Evolutionary conservation across 2,888 invertebrate genomes (phyloP), one percentile per base, ranked within the genome.

Genomic region (Phragmatobia fuliginosa): DNA sequence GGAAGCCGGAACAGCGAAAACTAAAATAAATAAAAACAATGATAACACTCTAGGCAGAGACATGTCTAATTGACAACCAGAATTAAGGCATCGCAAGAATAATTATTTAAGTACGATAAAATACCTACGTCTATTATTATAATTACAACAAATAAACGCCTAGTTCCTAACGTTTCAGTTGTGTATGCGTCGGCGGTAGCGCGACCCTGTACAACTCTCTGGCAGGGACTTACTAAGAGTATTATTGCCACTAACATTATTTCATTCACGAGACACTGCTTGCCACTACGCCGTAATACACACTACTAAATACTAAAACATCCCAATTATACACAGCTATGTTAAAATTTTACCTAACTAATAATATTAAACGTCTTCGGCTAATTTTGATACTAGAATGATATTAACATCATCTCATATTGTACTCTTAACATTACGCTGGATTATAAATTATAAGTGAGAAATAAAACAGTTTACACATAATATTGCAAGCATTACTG

Each of bases 81-180:
- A 95, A 94, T 95, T 95, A 95, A 95, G 95, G 95, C 95, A 95
- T 95, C 94, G 94, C 94, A 95, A 95, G 94, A 95, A 95, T 93
- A 95, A 95, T 94, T 94, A 94, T 95, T 91, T 95, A 95, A 95
- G 95, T 95, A 95, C 95, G 93, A 92, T 91, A 91, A 95, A 95
- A 95, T 95, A 95, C 94, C 95, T 95, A 95, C 92, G 88, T 89
- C 95, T 95, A 95, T 94, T 94, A 95, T 94, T 95, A 95, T 94
- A 92, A 92, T 94, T 95, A 94, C 95, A 94, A 94, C 94, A 94
- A 93, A 92, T 91, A 92, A 93, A 91, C 91, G 90, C 90, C 92
- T 94, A 93, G 85, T 90, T 91, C 87, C 88, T 92, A 90, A 91
- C 88, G 88, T 87, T n/a, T 91, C 91, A 88, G 88, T 87, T 85